Evolutionary conservation across 2,113 vertebrate species (phyloP).

Genomic region (Orycteropus afer): DNA sequence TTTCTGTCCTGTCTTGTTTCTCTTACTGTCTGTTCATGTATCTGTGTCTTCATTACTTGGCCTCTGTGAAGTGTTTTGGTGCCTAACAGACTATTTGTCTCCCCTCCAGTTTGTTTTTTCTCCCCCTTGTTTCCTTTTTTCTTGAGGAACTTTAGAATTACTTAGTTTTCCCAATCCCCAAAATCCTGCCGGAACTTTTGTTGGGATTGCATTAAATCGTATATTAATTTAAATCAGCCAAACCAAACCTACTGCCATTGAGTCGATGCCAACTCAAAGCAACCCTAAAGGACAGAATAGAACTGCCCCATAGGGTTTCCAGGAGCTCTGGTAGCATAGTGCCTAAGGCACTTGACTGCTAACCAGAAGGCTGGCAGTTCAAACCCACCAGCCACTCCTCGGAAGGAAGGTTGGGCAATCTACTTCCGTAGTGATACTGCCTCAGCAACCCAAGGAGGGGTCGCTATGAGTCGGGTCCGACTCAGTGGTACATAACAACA

Average conservation of each 20-base stretch:
- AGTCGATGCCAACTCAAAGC: too few species aligned
- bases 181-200: conserved; percentile 28
- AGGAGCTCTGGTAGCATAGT: too few species aligned
- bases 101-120: background rate
- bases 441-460: too few species aligned
- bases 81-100: background rate
- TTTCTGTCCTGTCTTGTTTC: background rate
- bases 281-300: too few species aligned
- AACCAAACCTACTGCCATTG: background rate
- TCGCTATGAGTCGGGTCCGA: too few species aligned
- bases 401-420: too few species aligned
- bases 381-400: too few species aligned
- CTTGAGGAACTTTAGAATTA: background rate
- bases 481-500: too few species aligned
- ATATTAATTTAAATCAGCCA: background rate
- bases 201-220: background rate
- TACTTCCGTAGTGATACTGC: too few species aligned
- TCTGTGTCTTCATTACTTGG: conserved; percentile 47
- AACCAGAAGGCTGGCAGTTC: too few species aligned
- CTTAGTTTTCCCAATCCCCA: background rate
- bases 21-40: background rate
- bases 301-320: too few species aligned
- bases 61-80: background rate
- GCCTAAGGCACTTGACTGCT: too few species aligned
- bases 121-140: background rate